phyloP scores from a whole-genome alignment of 2,797 vertebrate species.

The Cyprinodon diabolis region DNA sequence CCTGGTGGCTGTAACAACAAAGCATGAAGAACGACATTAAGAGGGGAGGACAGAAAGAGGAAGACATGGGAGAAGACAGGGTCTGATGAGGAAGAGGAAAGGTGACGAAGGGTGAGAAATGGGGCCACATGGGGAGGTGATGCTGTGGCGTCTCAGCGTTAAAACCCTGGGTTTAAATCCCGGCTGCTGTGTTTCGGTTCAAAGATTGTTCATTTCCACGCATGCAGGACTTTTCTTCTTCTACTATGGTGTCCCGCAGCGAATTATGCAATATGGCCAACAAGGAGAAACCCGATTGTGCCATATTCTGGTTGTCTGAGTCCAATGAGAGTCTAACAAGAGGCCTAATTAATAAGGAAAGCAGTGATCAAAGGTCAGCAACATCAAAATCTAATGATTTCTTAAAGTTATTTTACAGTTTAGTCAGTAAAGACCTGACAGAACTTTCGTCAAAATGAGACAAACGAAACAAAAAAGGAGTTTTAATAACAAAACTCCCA shows the following conservation, averaged over 20 bases:
- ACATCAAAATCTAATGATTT: too few species aligned
- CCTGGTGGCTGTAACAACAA: slow-evolving; percentile 48
- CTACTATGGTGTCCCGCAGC: background rate
- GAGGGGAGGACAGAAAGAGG: background rate
- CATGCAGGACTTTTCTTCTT: background rate
- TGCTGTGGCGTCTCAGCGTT: background rate
- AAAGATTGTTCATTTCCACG: background rate
- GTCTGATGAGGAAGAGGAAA: background rate
- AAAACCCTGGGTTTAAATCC: background rate
- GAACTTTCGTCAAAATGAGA: too few species aligned
- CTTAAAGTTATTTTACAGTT: too few species aligned
- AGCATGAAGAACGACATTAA: slow-evolving; percentile 51
- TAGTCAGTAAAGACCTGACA: too few species aligned
- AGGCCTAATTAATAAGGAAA: too few species aligned
- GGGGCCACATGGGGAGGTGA: too few species aligned
- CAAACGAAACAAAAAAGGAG: too few species aligned
- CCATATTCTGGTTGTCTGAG: background rate
- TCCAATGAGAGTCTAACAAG: background rate
- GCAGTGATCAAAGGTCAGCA: too few species aligned
- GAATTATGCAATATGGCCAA: background rate
- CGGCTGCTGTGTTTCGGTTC: background rate
- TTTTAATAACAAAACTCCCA: too few species aligned
- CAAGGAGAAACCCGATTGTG: background rate
- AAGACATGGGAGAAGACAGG: background rate
- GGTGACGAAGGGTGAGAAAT: background rate